Conservation (phyloP, 2,888 invertebrate species). For the Apocheima hispidaria region DNA sequence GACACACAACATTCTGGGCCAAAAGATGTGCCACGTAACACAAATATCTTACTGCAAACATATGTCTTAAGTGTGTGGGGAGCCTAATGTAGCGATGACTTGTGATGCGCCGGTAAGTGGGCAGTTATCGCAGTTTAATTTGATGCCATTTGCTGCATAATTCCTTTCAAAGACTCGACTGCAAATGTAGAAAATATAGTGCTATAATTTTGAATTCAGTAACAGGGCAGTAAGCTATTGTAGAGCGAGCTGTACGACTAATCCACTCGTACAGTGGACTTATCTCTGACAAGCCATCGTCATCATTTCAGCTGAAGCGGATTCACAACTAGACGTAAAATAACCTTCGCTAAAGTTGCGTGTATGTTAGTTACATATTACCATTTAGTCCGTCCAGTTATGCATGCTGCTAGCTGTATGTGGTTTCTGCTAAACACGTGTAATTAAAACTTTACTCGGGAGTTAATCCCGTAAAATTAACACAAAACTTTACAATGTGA, state of each 20-base stretch:
- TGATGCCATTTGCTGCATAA: neutral
- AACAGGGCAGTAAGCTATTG: neutral
- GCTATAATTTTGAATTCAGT: neutral
- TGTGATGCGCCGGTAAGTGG: neutral
- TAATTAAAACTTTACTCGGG: neutral
- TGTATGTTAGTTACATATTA: neutral
- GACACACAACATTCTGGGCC: too few relatives aligned
- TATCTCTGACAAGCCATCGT: neutral
- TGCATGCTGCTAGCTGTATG: slow-evolving; percentile 1
- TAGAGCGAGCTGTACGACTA: neutral
- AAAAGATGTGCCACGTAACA: too few relatives aligned
- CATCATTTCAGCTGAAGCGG: neutral
- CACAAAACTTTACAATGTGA: neutral
- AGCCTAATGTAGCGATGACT: neutral
- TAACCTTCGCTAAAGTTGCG: neutral
- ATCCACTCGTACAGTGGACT: neutral
- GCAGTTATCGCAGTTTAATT: neutral
- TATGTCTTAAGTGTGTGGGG: too few relatives aligned
- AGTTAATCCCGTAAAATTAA: neutral
- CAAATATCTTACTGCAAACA: too few relatives aligned
- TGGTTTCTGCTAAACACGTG: neutral
- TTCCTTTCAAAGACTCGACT: neutral
- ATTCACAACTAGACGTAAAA: neutral
- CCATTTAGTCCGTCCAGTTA: neutral
- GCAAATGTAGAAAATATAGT: neutral